A percentile compares a stretch with the other conserved stretches of the same genome.
These are phyloP conservation scores for Panzeria rudis DNA, from an alignment of 2,888 invertebrate genomes.

Conservation along the genomic window DNA sequence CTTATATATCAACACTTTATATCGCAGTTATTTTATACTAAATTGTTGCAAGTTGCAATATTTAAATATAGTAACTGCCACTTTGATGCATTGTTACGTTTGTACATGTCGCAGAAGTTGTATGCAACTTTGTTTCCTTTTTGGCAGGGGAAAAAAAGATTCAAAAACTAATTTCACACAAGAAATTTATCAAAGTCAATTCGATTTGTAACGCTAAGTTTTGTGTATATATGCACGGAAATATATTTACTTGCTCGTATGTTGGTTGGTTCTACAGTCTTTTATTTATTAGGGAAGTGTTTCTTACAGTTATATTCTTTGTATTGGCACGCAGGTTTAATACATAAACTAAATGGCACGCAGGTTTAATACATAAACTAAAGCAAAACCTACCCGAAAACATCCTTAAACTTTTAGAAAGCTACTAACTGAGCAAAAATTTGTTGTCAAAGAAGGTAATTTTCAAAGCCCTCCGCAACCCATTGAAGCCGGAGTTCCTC, in stretches of 20 bases:
- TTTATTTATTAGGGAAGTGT: not conserved
- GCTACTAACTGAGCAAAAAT: too few species aligned
- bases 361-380: too few species aligned
- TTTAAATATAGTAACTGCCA: conserved; percentile 24
- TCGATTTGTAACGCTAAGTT: conserved; percentile 71
- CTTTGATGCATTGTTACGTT: conserved; percentile 41
- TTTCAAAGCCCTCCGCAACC: too few species aligned
- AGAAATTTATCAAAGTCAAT: conserved; percentile 74
- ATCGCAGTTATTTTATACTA: conserved; percentile 41
- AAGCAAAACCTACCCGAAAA: too few species aligned
- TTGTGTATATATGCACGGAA: not conserved
- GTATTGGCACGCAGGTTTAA: too few species aligned
- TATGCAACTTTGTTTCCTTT: conserved; percentile 17
- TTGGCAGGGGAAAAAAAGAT: not conserved
- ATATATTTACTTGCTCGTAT: not conserved
- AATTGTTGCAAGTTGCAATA: conserved; percentile 45
- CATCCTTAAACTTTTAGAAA: too few species aligned
- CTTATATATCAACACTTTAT: conserved; percentile 56
- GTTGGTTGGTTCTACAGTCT: not conserved
- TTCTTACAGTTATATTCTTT: too few species aligned
- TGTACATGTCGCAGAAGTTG: conserved; percentile 2
- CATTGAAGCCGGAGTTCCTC: too few species aligned
- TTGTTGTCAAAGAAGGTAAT: too few species aligned
- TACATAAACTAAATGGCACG: too few species aligned
- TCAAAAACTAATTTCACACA: conserved; percentile 73